Percentiles rank a stretch among this genome's conserved stretches.
These are phyloP conservation scores for Plumapathes pennacea DNA, from an alignment of 92 coral and sea anemone genomes.

Conservation along the genomic window DNA sequence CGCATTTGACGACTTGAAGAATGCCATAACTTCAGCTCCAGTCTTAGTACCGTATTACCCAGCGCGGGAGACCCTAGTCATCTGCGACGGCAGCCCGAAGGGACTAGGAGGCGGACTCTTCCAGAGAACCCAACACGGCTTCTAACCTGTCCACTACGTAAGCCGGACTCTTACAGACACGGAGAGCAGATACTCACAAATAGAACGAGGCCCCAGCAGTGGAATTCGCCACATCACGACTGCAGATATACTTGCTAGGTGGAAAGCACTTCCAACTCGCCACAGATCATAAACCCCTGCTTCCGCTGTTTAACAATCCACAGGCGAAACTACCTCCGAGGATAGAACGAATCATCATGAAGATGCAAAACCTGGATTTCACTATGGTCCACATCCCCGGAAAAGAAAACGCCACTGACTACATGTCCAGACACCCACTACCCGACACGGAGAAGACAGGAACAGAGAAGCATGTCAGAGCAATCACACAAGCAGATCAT, in stretches of 20 bases:
- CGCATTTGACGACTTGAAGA: slow-evolving; percentile 24
- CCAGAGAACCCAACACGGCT: slow-evolving; percentile 39
- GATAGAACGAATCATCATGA: slow-evolving; percentile 45
- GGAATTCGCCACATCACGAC: slow-evolving; percentile 55
- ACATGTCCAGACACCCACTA: slow-evolving; percentile 43
- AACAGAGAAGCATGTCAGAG: slow-evolving; percentile 35
- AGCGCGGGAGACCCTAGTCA: slow-evolving; percentile 38
- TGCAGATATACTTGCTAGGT: slow-evolving; percentile 31
- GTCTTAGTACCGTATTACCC: slow-evolving; percentile 16
- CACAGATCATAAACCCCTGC: slow-evolving; percentile 60
- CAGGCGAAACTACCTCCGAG: slow-evolving; percentile 65
- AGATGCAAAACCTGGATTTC: slow-evolving; percentile 62
- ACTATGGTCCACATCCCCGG: slow-evolving; percentile 34
- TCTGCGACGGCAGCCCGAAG: slow-evolving; percentile 67
- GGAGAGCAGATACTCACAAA: slow-evolving; percentile 35
- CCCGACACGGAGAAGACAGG: slow-evolving; percentile 27
- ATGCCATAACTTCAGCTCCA: slow-evolving; percentile 25
- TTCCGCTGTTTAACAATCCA: slow-evolving; percentile 64
- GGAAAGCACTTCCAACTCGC: slow-evolving; percentile 49
- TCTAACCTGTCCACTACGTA: slow-evolving; percentile 61
- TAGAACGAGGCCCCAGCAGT: slow-evolving; percentile 36
- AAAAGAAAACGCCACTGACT: slow-evolving; percentile 26
- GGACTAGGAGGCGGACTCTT: slow-evolving; percentile 34
- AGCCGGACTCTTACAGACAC: slow-evolving; percentile 57
- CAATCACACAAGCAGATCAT: slow-evolving; percentile 36